phyloP scores from a whole-genome alignment of 2,113 vertebrate genomes.

The Octodon degus region DNA sequence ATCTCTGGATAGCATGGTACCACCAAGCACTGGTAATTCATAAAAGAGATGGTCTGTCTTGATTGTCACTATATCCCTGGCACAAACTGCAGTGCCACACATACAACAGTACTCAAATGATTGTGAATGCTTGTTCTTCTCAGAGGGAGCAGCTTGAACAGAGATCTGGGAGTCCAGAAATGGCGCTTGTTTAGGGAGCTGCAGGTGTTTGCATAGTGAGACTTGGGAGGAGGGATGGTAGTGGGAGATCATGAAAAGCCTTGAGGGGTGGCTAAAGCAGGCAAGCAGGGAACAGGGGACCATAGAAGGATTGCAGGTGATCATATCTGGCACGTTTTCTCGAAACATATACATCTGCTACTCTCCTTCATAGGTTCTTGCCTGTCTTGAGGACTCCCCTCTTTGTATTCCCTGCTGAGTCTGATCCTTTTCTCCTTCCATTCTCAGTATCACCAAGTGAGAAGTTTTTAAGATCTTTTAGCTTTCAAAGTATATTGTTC shows the following conservation, averaged over 20 bases:
- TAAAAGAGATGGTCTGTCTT: background rate
- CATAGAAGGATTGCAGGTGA: background rate
- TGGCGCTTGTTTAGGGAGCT: background rate
- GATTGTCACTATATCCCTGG: background rate
- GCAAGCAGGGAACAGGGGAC: background rate
- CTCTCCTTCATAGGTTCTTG: background rate
- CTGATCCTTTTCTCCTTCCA: background rate
- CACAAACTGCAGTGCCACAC: background rate
- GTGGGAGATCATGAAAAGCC: too few species aligned
- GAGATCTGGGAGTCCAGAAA: background rate
- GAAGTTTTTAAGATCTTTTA: background rate
- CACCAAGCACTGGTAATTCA: background rate
- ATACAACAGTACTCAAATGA: background rate
- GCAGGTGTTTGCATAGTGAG: background rate
- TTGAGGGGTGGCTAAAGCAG: background rate
- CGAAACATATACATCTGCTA: background rate
- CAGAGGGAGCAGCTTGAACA: background rate
- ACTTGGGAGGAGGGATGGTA: background rate
- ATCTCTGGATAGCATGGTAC: background rate
- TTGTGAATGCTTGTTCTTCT: background rate
- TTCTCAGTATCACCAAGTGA: background rate
- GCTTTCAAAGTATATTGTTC: background rate
- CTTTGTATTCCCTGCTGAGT: background rate
- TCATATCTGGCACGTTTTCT: background rate
- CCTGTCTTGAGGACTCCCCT: background rate